A percentile compares a stretch with the other conserved stretches of the same genome.
Evolutionary conservation across 2,797 vertebrate genomes (phyloP).

Genomic region (Leontocebus nigricollis): DNA sequence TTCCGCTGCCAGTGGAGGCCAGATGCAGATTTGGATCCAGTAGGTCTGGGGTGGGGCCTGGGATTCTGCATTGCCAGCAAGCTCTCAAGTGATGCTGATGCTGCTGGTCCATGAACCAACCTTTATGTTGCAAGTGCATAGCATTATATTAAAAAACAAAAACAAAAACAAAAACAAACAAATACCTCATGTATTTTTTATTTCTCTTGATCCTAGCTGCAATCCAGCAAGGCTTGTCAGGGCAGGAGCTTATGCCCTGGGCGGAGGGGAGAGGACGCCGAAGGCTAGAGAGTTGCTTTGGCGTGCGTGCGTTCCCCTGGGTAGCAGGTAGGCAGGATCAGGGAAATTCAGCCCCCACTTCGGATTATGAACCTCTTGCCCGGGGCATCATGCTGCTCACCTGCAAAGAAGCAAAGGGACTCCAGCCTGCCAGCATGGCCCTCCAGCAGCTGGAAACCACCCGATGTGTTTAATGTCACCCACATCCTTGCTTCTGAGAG

Average conservation of each 20-base stretch:
- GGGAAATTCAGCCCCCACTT: neutral
- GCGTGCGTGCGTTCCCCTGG: neutral
- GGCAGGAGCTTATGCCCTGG: neutral
- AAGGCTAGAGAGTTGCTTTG: neutral
- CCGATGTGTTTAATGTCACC: neutral
- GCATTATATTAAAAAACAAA: neutral
- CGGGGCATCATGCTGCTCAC: fast-evolving
- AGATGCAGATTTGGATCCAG: neutral
- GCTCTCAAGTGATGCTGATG: neutral
- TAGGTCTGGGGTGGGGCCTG: no score
- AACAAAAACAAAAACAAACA: no score
- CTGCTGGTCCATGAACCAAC: neutral
- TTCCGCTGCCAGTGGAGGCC: no score
- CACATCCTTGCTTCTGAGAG: neutral
- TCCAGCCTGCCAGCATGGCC: neutral
- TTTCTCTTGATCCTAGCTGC: neutral
- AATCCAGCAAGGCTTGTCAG: neutral
- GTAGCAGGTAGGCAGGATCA: neutral
- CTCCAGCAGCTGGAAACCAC: neutral
- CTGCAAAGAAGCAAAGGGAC: neutral
- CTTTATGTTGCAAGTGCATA: neutral
- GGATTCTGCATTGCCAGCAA: neutral
- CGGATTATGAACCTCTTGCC: neutral
- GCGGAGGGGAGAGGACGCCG: neutral
- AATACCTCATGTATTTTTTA: neutral